These are phyloP conservation scores for Loriculus beryllinus DNA, from an alignment of 2,797 vertebrate species.

Conservation along the genomic window DNA sequence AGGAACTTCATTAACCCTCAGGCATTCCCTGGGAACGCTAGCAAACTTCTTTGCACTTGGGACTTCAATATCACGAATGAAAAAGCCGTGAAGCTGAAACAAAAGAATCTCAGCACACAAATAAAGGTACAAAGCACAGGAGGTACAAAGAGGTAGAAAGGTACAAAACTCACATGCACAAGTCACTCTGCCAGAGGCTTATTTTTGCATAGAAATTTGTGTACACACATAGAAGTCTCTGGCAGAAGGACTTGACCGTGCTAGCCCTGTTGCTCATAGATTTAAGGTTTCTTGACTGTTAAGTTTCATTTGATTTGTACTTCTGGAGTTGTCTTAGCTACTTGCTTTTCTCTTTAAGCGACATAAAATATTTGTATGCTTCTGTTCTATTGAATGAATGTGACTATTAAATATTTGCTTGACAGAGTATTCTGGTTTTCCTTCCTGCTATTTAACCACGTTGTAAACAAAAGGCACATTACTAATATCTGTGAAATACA, in stretches of 20 bases:
- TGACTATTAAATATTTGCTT: neutral
- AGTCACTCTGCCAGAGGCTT: neutral
- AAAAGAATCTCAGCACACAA: conserved; percentile 87
- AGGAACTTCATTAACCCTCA: conserved; percentile 80
- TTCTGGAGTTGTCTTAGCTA: neutral
- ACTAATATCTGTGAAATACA: neutral
- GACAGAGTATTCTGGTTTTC: neutral
- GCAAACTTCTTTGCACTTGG: conserved; percentile 91
- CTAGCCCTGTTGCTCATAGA: neutral
- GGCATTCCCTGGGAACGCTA: conserved; percentile 74
- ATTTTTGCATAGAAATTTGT: neutral
- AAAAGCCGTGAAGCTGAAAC: conserved; percentile 84
- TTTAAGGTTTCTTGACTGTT: neutral
- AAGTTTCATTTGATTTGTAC: neutral
- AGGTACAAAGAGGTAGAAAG: neutral
- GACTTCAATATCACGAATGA: conserved; percentile 89
- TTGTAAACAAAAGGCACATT: neutral
- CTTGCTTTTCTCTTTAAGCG: neutral
- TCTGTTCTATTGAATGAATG: neutral
- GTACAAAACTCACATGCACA: neutral
- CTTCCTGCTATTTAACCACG: neutral
- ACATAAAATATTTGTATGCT: neutral
- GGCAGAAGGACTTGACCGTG: neutral
- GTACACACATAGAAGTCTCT: neutral
- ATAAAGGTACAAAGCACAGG: conserved; percentile 81